Conservation (phyloP, 2,888 invertebrate genomes). For the Balanococcus diminutus region DNA sequence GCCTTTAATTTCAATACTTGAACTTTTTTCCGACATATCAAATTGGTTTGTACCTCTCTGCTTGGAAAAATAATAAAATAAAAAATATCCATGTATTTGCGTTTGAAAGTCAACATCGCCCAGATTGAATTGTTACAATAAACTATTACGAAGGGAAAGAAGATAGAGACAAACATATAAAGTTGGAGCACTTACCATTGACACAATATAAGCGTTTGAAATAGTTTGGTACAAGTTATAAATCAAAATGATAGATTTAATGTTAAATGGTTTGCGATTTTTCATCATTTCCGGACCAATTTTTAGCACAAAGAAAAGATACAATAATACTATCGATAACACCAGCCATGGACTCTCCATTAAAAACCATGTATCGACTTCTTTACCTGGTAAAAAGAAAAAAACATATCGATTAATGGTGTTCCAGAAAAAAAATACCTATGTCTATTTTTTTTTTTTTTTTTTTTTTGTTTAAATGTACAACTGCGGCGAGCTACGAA, state of each 20-base stretch:
- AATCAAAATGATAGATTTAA: conserved; percentile 57
- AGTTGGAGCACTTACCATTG: conserved; percentile 56
- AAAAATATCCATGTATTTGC: too few relatives aligned
- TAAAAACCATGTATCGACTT: conserved; percentile 57
- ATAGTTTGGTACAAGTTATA: conserved; percentile 58
- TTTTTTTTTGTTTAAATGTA: neutral
- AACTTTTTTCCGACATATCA: too few relatives aligned
- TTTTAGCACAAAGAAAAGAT: conserved; percentile 57
- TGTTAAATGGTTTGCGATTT: conserved; percentile 56
- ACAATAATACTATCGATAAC: conserved; percentile 54
- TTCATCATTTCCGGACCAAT: conserved; percentile 57
- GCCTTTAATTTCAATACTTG: too few relatives aligned
- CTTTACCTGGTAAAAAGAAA: conserved; percentile 56
- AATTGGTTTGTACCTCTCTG: too few relatives aligned
- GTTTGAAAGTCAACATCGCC: too few relatives aligned
- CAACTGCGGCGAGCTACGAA: neutral
- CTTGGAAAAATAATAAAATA: too few relatives aligned
- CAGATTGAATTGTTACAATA: too few relatives aligned
- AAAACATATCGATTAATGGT: neutral
- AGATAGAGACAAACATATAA: too few relatives aligned
- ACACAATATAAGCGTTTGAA: conserved; percentile 57
- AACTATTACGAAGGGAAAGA: too few relatives aligned
- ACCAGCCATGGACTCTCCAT: conserved; percentile 57
- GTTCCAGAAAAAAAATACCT: neutral
- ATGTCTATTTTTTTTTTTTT: neutral